Percentiles rank a stretch among this genome's conserved stretches.
Evolutionary conservation across 2,113 vertebrate species (phyloP).

Genomic region (Tamias sibiricus): DNA sequence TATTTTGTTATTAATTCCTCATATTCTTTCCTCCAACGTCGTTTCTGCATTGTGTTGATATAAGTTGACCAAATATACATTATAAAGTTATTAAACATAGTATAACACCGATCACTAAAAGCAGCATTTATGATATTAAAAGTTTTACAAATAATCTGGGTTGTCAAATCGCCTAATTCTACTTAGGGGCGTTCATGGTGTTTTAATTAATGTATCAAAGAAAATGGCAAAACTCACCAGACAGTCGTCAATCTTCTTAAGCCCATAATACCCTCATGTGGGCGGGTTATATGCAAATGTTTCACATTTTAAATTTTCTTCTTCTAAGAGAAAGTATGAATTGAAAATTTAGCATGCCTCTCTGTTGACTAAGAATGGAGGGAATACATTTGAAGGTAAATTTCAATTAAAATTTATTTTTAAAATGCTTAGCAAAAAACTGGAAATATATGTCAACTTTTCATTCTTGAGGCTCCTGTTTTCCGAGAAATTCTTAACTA

Average conservation of each 20-base stretch:
- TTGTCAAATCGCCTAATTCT: conserved; percentile 45
- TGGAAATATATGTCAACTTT: conserved; percentile 52
- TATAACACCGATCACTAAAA: background rate
- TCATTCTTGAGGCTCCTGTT: background rate
- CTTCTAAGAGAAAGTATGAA: conserved; percentile 3
- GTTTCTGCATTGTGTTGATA: conserved; percentile 48
- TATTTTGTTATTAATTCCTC: background rate
- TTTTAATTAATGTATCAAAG: conserved; percentile 46
- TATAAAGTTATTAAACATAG: conserved; percentile 9
- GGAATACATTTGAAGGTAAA: background rate
- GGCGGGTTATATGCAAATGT: conserved; percentile 4
- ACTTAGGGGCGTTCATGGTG: background rate
- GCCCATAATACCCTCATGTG: background rate
- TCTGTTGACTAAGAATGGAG: conserved; percentile 1
- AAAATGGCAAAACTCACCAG: background rate
- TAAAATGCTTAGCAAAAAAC: conserved; percentile 35
- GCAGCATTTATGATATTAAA: conserved; percentile 15
- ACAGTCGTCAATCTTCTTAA: background rate
- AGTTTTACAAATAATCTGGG: conserved; percentile 50
- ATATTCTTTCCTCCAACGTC: background rate
- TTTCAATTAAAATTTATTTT: background rate
- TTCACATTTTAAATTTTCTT: conserved; percentile 30
- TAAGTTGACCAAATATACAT: background rate
- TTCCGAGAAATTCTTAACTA: conserved; percentile 46
- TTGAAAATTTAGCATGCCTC: conserved; percentile 33